Conservation (phyloP, 1,140 invertebrate species). For the Drosophila santomea region DNA sequence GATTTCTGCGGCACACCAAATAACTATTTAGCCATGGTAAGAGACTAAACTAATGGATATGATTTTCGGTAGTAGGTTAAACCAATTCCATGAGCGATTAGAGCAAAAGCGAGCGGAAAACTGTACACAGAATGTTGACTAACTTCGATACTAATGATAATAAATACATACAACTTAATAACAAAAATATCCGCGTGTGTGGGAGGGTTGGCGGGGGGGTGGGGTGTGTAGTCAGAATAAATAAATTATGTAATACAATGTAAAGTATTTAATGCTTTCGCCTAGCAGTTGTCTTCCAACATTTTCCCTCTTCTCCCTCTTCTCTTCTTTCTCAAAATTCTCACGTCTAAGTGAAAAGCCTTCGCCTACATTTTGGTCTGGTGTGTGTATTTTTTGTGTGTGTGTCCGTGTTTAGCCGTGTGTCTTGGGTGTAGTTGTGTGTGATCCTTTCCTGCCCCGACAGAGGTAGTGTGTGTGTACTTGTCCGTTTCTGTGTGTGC, state of each 20-base stretch:
- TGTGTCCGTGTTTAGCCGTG: slow-evolving; percentile 21
- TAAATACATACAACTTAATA: slow-evolving; percentile 75
- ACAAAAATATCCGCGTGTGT: slow-evolving; percentile 49
- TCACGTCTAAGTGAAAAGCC: slow-evolving; percentile 21
- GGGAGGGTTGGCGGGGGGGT: slow-evolving; percentile 11
- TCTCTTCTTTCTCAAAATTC: slow-evolving; percentile 10
- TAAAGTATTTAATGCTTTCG: slow-evolving; percentile 46
- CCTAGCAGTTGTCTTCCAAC: slow-evolving; percentile 22
- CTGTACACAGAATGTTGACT: slow-evolving; percentile 56
- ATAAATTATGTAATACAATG: slow-evolving; percentile 63
- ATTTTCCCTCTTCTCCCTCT: neutral
- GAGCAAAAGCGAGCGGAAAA: slow-evolving; percentile 20
- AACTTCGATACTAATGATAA: slow-evolving; percentile 55
- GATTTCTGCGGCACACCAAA: neutral
- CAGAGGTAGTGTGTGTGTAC: slow-evolving; percentile 25
- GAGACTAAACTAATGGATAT: neutral
- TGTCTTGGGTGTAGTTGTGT: slow-evolving; percentile 17
- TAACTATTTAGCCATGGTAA: neutral
- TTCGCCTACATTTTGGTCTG: slow-evolving; percentile 54
- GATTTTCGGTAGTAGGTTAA: neutral
- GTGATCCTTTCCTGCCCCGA: slow-evolving; percentile 17
- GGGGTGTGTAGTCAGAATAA: slow-evolving; percentile 46
- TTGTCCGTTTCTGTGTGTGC: neutral
- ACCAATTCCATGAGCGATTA: slow-evolving; percentile 7
- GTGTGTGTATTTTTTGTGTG: slow-evolving; percentile 28